Percentiles rank a stretch among this genome's conserved stretches.
Conservation (phyloP, 2,888 invertebrate species). For the Hylaea fasciaria region DNA sequence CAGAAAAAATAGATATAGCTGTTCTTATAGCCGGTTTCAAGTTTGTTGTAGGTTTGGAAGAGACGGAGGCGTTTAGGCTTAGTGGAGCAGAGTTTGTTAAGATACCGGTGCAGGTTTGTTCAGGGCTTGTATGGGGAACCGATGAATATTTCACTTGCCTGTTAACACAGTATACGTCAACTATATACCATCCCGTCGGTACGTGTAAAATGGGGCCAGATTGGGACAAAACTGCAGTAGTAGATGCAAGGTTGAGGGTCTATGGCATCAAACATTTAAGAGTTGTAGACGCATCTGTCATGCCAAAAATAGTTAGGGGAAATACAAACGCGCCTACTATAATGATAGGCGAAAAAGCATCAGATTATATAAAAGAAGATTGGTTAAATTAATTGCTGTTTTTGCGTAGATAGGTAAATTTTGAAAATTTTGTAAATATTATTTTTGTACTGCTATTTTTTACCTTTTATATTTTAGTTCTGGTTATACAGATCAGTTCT, state of each 20-base stretch:
- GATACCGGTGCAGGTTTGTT: conserved; percentile 85
- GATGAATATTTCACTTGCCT: conserved; percentile 88
- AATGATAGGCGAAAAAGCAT: conserved; percentile 94
- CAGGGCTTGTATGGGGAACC: conserved; percentile 82
- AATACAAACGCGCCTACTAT: conserved; percentile 94
- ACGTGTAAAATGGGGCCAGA: conserved; percentile 89
- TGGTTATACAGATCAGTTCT: too few species aligned
- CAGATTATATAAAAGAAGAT: conserved; percentile 90
- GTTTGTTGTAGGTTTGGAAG: conserved; percentile 84
- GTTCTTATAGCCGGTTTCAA: conserved; percentile 86
- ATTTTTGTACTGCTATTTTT: too few species aligned
- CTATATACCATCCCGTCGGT: conserved; percentile 88
- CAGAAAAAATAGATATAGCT: conserved; percentile 86
- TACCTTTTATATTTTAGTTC: too few species aligned
- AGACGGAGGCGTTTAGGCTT: conserved; percentile 84
- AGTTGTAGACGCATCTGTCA: conserved; percentile 88
- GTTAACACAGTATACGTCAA: conserved; percentile 87
- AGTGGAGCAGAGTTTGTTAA: conserved; percentile 84
- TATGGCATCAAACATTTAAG: conserved; percentile 86
- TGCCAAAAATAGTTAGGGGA: conserved; percentile 87
- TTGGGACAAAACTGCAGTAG: conserved; percentile 86
- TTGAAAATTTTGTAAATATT: conserved; percentile 12
- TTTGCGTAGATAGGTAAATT: conserved; percentile 6
- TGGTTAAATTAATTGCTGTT: conserved; percentile 52
- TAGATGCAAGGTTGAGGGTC: conserved; percentile 86